Conservation (phyloP, 2,797 vertebrate species). For the Antennarius maculatus region DNA sequence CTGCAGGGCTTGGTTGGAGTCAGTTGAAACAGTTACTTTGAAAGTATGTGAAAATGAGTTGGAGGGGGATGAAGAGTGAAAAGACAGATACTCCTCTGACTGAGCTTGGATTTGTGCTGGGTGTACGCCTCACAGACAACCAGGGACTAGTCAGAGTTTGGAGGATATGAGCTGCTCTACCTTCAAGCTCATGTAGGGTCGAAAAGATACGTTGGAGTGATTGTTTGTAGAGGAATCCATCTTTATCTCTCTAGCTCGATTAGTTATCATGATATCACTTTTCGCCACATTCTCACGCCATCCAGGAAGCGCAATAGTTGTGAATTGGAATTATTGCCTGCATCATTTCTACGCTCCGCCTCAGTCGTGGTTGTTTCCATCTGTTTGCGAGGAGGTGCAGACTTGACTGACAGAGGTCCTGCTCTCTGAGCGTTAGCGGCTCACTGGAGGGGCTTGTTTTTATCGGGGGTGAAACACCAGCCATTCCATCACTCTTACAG, state of each 20-base stretch:
- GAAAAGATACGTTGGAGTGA: slow-evolving; percentile 1
- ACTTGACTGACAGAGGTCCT: slow-evolving; percentile 80
- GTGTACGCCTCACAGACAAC: slow-evolving; percentile 26
- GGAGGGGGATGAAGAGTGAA: slow-evolving; percentile 22
- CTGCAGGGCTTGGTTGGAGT: slow-evolving; percentile 46
- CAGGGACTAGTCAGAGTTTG: slow-evolving; percentile 15
- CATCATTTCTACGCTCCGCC: slow-evolving; percentile 45
- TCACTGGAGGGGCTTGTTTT: slow-evolving; percentile 76
- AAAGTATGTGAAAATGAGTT: slow-evolving; percentile 32
- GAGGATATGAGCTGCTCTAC: slow-evolving; percentile 6
- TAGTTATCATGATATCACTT: slow-evolving; percentile 1
- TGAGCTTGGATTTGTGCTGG: slow-evolving; percentile 25
- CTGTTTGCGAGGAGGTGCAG: slow-evolving; percentile 68
- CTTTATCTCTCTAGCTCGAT: slow-evolving; percentile 5
- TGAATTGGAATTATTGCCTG: no score
- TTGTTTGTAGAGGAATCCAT: no score
- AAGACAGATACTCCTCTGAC: slow-evolving; percentile 36
- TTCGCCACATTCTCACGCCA: neutral
- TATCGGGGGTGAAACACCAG: slow-evolving; percentile 76
- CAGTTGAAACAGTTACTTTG: slow-evolving; percentile 60
- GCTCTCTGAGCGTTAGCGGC: slow-evolving; percentile 72
- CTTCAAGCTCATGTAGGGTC: slow-evolving; percentile 7
- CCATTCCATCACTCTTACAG: slow-evolving; percentile 79
- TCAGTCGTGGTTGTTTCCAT: slow-evolving; percentile 64
- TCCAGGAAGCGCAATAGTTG: neutral